These are phyloP conservation scores for Yponomeuta sedellus DNA, from an alignment of 2,888 invertebrate species.

Conservation along the genomic window DNA sequence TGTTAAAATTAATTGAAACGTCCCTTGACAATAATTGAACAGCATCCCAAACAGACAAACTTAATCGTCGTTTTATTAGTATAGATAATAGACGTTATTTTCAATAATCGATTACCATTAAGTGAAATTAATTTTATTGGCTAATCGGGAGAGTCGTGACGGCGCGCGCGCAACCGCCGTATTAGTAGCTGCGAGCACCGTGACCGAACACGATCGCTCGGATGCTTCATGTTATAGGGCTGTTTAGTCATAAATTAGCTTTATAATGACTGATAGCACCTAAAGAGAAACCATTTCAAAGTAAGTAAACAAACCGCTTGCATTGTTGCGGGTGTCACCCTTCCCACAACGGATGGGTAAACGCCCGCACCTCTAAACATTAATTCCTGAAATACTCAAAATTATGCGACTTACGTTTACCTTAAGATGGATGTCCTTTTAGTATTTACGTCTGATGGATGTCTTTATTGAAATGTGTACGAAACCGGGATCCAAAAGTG, in stretches of 20 bases:
- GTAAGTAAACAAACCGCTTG: no score
- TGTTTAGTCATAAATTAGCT: slow-evolving; percentile 7
- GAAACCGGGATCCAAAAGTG: no score
- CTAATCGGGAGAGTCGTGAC: slow-evolving; percentile 64
- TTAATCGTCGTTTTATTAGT: not conserved
- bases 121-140: slow-evolving; percentile 74
- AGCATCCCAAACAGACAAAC: slow-evolving; percentile 1
- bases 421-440: no score
- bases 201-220: slow-evolving; percentile 16
- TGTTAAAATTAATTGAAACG: not conserved
- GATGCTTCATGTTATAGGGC: slow-evolving; percentile 6
- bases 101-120: slow-evolving; percentile 71
- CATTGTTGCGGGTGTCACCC: no score
- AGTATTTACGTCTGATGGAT: no score
- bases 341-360: no score
- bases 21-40: not conserved
- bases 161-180: slow-evolving; percentile 62
- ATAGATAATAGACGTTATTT: slow-evolving; percentile 50
- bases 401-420: no score
- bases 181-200: slow-evolving; percentile 36
- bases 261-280: slow-evolving; percentile 2
- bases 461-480: no score
- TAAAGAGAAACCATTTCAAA: not conserved
- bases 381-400: no score
- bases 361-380: no score